Base-by-base conservation (phyloP, 2,797 vertebrate species). In the Paratrypauchen microcephalus region DNA sequence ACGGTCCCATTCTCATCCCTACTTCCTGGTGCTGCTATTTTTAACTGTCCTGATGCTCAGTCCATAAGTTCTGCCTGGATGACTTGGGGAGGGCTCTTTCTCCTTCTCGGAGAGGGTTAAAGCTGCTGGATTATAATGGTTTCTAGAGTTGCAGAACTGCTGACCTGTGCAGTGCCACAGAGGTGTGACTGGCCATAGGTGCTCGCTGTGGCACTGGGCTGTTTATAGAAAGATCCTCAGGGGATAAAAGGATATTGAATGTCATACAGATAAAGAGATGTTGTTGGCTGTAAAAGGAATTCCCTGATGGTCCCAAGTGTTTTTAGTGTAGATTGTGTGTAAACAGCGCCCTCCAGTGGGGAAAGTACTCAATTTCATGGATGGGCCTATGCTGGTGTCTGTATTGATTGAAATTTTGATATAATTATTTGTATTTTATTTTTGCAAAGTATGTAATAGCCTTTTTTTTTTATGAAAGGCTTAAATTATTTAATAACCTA, bases 21-120 rank as follows among this genome's bases (percentile, higher is more conserved):
- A 75, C 75, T 89, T 81, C 61, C 71, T 84, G 80, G 18, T 62
- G 47, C 66, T 61, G 83, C 91, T 94, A 92, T 93, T 91, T 92
- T 86, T 93, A 93, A 72, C 80, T 48, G 67, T 28, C 69, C 30
- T 61, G 58, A 30, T 87, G 82, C 91, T 89, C 87, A 81, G 87
- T 85, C 90, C 80, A 79, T 84, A 78, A 88, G 89, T 72, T 88
- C 84, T 85, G 90, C 86, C 85, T 91, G 87, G 90, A 85, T 62
- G 70, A 85, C 80, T 89, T 83, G 76, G 79, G 72, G 78, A 87
- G 85, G 78, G 80, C 86, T 79, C 86, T 84, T 80, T 77, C 80
- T 76, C 32, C 2, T 36, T 36, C 32, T 36, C 8, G 32, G 7
- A 83, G 80, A 67, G 71, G 79, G 71, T 67, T 75, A 77, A 83